phyloP scores from a whole-genome alignment of 1,140 invertebrate species.

The Leguminivora glycinivorella region DNA sequence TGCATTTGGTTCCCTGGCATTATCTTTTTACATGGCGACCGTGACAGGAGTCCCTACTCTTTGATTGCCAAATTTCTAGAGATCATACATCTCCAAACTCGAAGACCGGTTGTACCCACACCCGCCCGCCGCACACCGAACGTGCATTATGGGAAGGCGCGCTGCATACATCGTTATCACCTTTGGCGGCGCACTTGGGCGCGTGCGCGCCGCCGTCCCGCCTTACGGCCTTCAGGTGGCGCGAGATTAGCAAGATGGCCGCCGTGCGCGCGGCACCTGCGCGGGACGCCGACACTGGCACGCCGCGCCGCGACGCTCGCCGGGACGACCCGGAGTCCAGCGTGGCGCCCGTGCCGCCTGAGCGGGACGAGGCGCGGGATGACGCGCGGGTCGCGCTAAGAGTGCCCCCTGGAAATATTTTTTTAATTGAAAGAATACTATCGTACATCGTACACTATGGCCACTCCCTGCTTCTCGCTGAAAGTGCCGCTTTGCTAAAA shows the following conservation, averaged over 20 bases:
- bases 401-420: slow-evolving; percentile 72
- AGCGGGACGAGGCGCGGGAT: slow-evolving; percentile 82
- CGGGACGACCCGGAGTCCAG: slow-evolving; percentile 80
- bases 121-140: slow-evolving; percentile 63
- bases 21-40: neutral
- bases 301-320: slow-evolving; percentile 80
- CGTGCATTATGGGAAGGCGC: slow-evolving; percentile 77
- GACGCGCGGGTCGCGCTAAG: slow-evolving; percentile 81
- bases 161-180: slow-evolving; percentile 77
- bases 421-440: no score
- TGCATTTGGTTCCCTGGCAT: neutral
- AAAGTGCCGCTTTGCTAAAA: no score
- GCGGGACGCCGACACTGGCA: slow-evolving; percentile 86
- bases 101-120: slow-evolving; percentile 33
- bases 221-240: slow-evolving; percentile 83
- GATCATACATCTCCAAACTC: neutral
- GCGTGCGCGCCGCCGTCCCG: slow-evolving; percentile 72
- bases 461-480: no score
- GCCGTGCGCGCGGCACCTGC: slow-evolving; percentile 93
- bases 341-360: slow-evolving; percentile 82
- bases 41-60: neutral
- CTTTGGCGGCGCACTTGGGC: slow-evolving; percentile 78
- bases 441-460: no score
- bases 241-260: slow-evolving; percentile 94
- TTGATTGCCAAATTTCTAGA: neutral